Base-by-base conservation (phyloP, 2,113 vertebrate species). In the Phalacrocorax aristotelis region DNA sequence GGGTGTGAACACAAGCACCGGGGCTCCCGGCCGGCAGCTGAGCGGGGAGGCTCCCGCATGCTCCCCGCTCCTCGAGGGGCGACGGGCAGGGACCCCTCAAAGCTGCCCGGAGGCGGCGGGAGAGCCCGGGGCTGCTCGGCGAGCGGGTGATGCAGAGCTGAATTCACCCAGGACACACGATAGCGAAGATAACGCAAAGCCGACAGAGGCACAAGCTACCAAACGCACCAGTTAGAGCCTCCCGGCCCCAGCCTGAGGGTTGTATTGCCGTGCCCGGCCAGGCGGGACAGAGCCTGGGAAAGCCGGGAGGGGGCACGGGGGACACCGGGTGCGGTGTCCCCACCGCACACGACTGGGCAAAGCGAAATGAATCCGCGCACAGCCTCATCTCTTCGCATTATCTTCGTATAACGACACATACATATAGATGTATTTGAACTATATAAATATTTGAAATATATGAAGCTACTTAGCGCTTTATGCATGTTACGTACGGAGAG, bases 401-500 rank as follows among this genome's bases (percentile, higher is more conserved):
- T 0, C 25, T 87, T 77, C 57, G 13, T 21, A 5, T 5, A 68
- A 55, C 3, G 2, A 49, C 42, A 13, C 46, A 3, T 8, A 9
- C 5, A 20, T 12, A 6, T 2, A 44, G 38, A 7, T 7, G 6
- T 19, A 11, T 57, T 54, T 6, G 46, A 44, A 8, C 36, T 21
- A 2, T 0, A n/a, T 4, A 48, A 90, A 62, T 58, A 26, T 42
- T 62, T 29, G 49, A 52, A 40, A 65, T 2, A 3, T 0, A 11
- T 4, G 12, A 36, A 80, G 62, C 13, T 18, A 17, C 29, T 40
- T 2, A 14, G 51, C 23, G 16, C 64, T 46, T 34, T 30, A 13
- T 3, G 10, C 22, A 0, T 1, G 1, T 23, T 22, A 3, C 0
- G 6, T 3, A 12, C 23, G 5, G 64, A 11, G 10, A 30, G 25